Evolutionary conservation across 2,888 invertebrate genomes (phyloP), one percentile per base, ranked within the genome.

Genomic region (Drosophila lacicola): DNA sequence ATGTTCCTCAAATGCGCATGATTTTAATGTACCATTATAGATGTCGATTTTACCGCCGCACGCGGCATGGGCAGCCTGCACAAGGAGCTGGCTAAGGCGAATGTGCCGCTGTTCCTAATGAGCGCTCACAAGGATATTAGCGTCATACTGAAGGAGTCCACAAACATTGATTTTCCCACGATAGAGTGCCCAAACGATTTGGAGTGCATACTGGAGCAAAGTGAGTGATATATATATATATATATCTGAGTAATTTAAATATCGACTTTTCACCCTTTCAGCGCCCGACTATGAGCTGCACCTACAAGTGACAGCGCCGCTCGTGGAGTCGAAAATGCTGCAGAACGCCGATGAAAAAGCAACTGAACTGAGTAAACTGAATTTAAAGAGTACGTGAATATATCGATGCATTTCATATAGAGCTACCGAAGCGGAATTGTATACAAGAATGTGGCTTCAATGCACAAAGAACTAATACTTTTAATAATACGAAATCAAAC

Each of bases 1-100:
- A 0, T 14, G 11, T 34, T 44, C n/a, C 1, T n/a, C 33, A 33
- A 33, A 14, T 39, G 9, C 19, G 3, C 14, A 9, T 49, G 13
- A n/a, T 37, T 13, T 2, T 25, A 17, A 25, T 19, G 9, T 53
- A 6, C 11, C n/a, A 0, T 36, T 29, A 0, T 29, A 94, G 96
- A 96, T 39, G 96, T 96, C 0, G 97, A 97, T 93, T 97, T 97
- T 90, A 97, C 97, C 8, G 97, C 97, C 17, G 97, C 97, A 0
- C 96, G 96, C 93, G 97, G 97, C 46, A 95, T 97, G 74, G 96
- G 96, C 25, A 95, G 96, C 0, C 90, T 97, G 47, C 95, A 96
- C 2, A 94, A 94, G 68, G 96, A 96, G 70, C 94, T 97, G 53
- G 94, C 94, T 1, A 93, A 94, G 4, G 94, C 96, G 33, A 95